phyloP scores from a whole-genome alignment of 2,113 vertebrate species.

The Poeciliopsis occidentalis region DNA sequence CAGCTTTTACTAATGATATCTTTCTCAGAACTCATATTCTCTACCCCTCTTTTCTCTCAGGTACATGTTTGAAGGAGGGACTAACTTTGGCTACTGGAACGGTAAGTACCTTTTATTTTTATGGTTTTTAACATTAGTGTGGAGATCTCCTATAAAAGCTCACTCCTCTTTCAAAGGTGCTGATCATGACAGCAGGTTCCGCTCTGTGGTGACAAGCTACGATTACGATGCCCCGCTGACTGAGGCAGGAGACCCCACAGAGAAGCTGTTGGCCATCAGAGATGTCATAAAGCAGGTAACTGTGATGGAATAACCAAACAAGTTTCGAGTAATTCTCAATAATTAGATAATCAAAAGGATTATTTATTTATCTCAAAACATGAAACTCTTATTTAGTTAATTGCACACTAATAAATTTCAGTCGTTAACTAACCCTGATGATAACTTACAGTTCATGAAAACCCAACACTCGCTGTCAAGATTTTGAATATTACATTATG shows the following conservation, averaged over 20 bases:
- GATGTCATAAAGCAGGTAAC: slow-evolving; percentile 80
- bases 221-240: slow-evolving; percentile 96
- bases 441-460: too few relatives aligned
- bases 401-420: too few relatives aligned
- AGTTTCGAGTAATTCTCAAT: not conserved
- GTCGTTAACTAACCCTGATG: too few relatives aligned
- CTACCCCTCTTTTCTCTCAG: slow-evolving; percentile 64
- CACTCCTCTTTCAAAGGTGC: slow-evolving; percentile 81
- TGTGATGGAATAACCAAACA: slow-evolving; percentile 1
- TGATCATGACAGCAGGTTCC: slow-evolving; percentile 87
- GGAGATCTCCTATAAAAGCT: not conserved
- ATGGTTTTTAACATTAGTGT: slow-evolving; percentile 1
- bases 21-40: not conserved
- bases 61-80: slow-evolving; percentile 99
- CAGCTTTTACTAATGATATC: not conserved
- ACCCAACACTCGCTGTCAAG: too few relatives aligned
- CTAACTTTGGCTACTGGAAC: slow-evolving; percentile 97
- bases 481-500: too few relatives aligned
- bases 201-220: slow-evolving; percentile 95
- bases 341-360: not conserved
- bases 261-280: slow-evolving; percentile 90
- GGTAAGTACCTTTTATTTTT: slow-evolving; percentile 75
- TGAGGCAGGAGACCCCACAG: slow-evolving; percentile 92
- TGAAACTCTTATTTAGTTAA: too few relatives aligned
- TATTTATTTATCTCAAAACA: too few relatives aligned